Evolutionary conservation across 64 coral and sea anemone genomes (phyloP), one percentile per base, ranked within the genome.

Genomic region (Porites lutea): DNA sequence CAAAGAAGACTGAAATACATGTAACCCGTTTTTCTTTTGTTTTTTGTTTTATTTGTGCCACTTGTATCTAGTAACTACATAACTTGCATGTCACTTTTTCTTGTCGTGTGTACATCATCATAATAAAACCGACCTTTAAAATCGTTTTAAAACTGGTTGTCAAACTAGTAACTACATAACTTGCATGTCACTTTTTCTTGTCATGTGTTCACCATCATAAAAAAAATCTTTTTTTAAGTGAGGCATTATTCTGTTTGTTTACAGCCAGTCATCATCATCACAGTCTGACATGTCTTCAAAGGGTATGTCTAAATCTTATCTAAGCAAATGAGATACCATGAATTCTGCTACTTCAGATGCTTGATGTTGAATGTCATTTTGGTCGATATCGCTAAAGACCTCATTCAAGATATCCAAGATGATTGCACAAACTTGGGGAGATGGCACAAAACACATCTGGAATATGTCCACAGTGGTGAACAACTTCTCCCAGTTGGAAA

Each of bases 361-460:
- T 15, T 19, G 2, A 18, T 68, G 20, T 12, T 68, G 14, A 68
- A 68, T 68, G 65, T 68, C 20, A 6, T 14, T 19, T 68, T 14
- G 65, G 5, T 68, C 15, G 65, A 68, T 6, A n/a, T 68, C 8
- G 15, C 65, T 0, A 68, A 68, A 68, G 20, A 68, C 5, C 65
- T 68, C 19, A n/a, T 68, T 15, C 65, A 68, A 68, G 65, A 68
- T 68, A 19, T 68, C 65, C 19, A 19, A 68, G 20, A 68, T n/a
- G 20, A n/a, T 68, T 19, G 20, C 20, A 68, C 15, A 2, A 18
- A 68, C 15, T n/a, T n/a, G 6, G 3, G n/a, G 2, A 19, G 65
- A 68, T 68, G 65, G 20, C 65, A 68, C 15, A 68, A 68, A 68
- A 68, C 65, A 68, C 65, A 68, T 68, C 20, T 68, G 65, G 15